phyloP scores from a whole-genome alignment of 2,113 vertebrate genomes.

The Xenus cinereus region DNA sequence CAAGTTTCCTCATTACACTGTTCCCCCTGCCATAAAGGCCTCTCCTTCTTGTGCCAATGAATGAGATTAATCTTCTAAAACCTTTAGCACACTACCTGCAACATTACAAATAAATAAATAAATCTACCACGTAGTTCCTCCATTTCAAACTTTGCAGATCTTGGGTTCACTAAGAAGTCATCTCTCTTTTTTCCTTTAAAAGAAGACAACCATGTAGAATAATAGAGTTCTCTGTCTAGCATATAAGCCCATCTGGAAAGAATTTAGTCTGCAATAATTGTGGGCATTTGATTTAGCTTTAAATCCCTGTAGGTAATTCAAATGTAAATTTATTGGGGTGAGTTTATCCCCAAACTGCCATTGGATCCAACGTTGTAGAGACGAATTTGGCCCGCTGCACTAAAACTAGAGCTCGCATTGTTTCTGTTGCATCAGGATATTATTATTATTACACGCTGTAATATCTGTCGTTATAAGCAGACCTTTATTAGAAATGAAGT shows the following conservation, averaged over 20 bases:
- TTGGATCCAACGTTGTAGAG: neutral
- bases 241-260: conserved; percentile 59
- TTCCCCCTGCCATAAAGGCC: neutral
- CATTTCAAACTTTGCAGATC: conserved; percentile 18
- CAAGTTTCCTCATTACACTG: neutral
- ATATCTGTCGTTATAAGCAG: neutral
- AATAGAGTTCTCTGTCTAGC: conserved; percentile 60
- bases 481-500: neutral
- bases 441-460: neutral
- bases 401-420: neutral
- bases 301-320: conserved; percentile 55
- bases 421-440: conserved; percentile 36
- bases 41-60: neutral
- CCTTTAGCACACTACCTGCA: neutral
- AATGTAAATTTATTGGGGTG: conserved; percentile 60
- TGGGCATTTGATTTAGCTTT: conserved; percentile 60
- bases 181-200: neutral
- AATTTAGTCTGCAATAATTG: conserved; percentile 56
- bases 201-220: conserved; percentile 30
- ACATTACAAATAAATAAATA: neutral
- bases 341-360: neutral
- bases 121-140: neutral
- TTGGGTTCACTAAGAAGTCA: conserved; percentile 59
- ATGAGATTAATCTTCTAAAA: neutral
- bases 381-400: neutral